Evolutionary conservation across 2,797 vertebrate genomes (phyloP), one percentile per base, ranked within the genome.

Genomic region (Scolopax rusticola): DNA sequence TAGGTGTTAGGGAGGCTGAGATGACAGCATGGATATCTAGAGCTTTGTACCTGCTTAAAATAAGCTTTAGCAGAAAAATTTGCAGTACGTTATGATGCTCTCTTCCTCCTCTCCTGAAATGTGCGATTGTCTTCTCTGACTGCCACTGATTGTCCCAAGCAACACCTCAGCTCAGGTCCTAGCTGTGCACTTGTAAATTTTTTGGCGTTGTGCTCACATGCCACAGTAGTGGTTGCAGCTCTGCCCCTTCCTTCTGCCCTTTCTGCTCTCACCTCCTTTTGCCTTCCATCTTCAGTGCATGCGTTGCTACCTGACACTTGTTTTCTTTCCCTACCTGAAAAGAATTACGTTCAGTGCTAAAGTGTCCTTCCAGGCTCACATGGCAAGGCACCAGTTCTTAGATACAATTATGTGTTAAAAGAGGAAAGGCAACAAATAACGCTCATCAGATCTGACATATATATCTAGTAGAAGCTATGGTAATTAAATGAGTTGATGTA

Each of bases 341-440:
- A 25, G 48, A 53, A 56, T 48, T 79, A 41, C 11, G 71, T 82
- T 43, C 40, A 61, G 27, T 82, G 28, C 40, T 61, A 61, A 61
- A 28, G n/a, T 40, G 56, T 90, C 23, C 20, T 84, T 93, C 47
- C 21, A 69, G 61, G 33, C 48, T 81, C 2, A 4, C 30, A n/a
- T 86, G 61, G 51, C n/a, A 61, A 38, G 38, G 41, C 23, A 24
- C 9, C 56, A 50, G 24, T 71, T 88, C 81, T 89, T 81, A 30
- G 53, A 28, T 70, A 48, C 32, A 64, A 6, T 68, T 69, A 32
- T 14, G 24, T 23, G 15, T 76, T 93, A 63, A 43, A 91, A 85
- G 47, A 70, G 45, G 53, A 88, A 73, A 90, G 53, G 25, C 63
- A 70, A 41, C 18, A 81, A 91, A 64, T 81, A 84, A 67, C 36